A percentile compares a stretch with the other conserved stretches of the same genome.
Conservation (phyloP, 2,888 invertebrate genomes). For the Pandemis heparana region DNA sequence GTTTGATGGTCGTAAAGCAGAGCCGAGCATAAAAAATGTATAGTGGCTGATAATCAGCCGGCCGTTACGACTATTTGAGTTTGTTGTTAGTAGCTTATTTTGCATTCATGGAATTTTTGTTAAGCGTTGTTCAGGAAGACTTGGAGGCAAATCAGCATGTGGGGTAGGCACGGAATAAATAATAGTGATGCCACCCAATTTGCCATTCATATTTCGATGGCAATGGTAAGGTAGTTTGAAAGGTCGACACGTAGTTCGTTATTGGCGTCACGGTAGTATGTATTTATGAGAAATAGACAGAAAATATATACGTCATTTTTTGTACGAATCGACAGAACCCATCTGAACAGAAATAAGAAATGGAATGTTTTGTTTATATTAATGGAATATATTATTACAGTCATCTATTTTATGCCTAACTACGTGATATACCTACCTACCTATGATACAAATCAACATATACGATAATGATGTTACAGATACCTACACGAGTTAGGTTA, state of each 20-base stretch:
- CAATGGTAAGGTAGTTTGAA: slow-evolving; percentile 79
- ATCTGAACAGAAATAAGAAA: neutral
- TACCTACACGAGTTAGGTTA: too few species aligned
- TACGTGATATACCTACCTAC: too few species aligned
- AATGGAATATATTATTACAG: neutral
- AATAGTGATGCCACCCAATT: slow-evolving; percentile 71
- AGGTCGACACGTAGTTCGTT: slow-evolving; percentile 61
- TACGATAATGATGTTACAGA: neutral
- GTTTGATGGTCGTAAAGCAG: slow-evolving; percentile 30
- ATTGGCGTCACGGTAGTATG: slow-evolving; percentile 38
- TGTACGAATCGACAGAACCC: neutral
- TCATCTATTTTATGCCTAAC: neutral
- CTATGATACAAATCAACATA: neutral
- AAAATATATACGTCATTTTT: slow-evolving; percentile 24
- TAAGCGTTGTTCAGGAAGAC: slow-evolving; percentile 73
- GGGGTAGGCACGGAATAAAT: slow-evolving; percentile 53
- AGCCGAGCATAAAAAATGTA: slow-evolving; percentile 37
- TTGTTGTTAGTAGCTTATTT: slow-evolving; percentile 75
- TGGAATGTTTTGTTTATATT: slow-evolving; percentile 2
- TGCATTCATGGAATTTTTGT: slow-evolving; percentile 83
- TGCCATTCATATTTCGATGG: slow-evolving; percentile 80
- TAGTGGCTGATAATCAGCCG: slow-evolving; percentile 68
- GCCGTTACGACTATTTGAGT: slow-evolving; percentile 27
- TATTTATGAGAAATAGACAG: slow-evolving; percentile 40
- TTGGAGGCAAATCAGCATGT: slow-evolving; percentile 63